phyloP scores from a whole-genome alignment of 1,140 invertebrate species.

The Scaptomyza hsui region DNA sequence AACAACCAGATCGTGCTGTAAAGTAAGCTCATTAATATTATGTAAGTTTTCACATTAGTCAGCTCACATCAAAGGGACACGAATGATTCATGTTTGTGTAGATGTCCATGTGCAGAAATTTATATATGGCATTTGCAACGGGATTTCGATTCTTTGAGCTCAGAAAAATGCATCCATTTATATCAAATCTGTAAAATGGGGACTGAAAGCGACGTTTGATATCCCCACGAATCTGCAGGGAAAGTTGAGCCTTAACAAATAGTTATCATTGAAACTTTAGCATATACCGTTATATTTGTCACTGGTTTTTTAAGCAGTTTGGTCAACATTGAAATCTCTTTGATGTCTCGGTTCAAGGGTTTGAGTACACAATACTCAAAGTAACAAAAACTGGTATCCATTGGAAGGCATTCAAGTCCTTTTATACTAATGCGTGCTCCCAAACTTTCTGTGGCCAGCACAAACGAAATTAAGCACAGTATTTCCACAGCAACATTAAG shows the following conservation, averaged over 20 bases:
- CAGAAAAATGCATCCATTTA: background rate
- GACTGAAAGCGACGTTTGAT: background rate
- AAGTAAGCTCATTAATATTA: background rate
- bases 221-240: background rate
- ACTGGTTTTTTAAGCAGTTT: conserved; percentile 25
- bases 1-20: conserved; percentile 32
- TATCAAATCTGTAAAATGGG: background rate
- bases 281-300: conserved; percentile 35
- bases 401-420: conserved; percentile 9
- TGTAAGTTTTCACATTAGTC: too few species aligned
- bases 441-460: background rate
- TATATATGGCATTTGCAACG: conserved; percentile 24
- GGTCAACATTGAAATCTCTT: conserved; percentile 16
- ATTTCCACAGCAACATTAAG: background rate
- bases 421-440: background rate
- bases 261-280: background rate
- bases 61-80: conserved; percentile 44
- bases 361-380: conserved; percentile 31
- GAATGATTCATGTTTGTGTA: conserved; percentile 39
- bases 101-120: conserved; percentile 5
- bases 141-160: conserved; percentile 22
- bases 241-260: background rate
- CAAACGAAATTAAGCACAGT: background rate
- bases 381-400: conserved; percentile 3
- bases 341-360: conserved; percentile 10